Evolutionary conservation across 1,140 invertebrate genomes (phyloP).

Genomic region (Drosophila neocordata): DNA sequence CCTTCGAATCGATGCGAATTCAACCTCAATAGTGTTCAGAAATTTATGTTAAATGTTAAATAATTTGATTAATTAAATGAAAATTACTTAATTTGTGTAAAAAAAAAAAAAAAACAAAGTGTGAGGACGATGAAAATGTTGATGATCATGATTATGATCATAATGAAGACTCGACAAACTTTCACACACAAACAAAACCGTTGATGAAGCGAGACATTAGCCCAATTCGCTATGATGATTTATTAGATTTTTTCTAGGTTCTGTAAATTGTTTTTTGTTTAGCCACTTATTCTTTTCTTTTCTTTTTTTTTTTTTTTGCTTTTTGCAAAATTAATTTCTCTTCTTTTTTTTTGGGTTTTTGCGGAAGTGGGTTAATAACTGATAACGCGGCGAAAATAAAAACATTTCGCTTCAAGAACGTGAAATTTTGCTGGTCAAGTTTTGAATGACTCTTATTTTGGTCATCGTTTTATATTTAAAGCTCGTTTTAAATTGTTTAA

Average conservation of each 20-base stretch:
- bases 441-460: slow-evolving; percentile 1
- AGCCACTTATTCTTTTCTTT: slow-evolving; percentile 3
- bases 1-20: not conserved
- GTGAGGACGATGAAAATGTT: slow-evolving; percentile 1
- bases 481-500: slow-evolving; percentile 4
- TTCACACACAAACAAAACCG: slow-evolving; percentile 50
- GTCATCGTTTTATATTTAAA: slow-evolving; percentile 3
- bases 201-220: slow-evolving; percentile 66
- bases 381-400: slow-evolving; percentile 68
- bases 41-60: slow-evolving; percentile 56
- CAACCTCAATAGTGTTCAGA: slow-evolving; percentile 41
- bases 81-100: slow-evolving; percentile 69
- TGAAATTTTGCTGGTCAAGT: slow-evolving; percentile 26
- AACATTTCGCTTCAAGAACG: slow-evolving; percentile 52
- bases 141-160: not conserved
- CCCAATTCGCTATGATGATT: slow-evolving; percentile 74
- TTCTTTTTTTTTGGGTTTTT: slow-evolving; percentile 38
- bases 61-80: slow-evolving; percentile 65
- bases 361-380: slow-evolving; percentile 78
- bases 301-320: slow-evolving; percentile 7
- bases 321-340: slow-evolving; percentile 70
- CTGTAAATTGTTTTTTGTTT: slow-evolving; percentile 62
- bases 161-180: slow-evolving; percentile 30
- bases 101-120: slow-evolving; percentile 9
- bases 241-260: slow-evolving; percentile 74